These are phyloP conservation scores for Rhodeus uyekii DNA, from an alignment of 2,797 vertebrate species.

Conservation along the genomic window DNA sequence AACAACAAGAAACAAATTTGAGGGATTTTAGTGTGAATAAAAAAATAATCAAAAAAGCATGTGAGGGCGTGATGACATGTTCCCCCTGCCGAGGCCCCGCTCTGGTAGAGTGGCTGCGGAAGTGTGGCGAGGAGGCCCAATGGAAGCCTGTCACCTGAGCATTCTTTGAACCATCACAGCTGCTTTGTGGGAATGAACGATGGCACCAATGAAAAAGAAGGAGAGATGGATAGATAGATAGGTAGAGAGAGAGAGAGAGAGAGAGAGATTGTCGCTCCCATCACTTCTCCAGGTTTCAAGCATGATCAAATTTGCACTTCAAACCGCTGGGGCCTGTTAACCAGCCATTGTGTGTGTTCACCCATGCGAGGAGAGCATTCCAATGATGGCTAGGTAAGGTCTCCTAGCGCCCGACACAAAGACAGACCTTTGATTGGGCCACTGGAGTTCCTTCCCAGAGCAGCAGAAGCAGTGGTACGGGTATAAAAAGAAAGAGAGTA, in stretches of 20 bases:
- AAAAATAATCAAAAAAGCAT: constrained; percentile 18
- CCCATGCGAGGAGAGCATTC: constrained; percentile 69
- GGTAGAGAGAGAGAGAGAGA: neutral
- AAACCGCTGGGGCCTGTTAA: constrained; percentile 70
- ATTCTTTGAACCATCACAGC: constrained; percentile 46
- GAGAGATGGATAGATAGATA: neutral
- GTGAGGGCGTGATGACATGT: neutral
- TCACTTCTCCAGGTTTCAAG: constrained; percentile 68
- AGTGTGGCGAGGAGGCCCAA: constrained; percentile 34
- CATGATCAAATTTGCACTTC: constrained; percentile 76
- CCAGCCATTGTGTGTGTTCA: constrained; percentile 72
- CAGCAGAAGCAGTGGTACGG: constrained; percentile 26
- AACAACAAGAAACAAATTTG: constrained; percentile 17
- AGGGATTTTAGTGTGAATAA: constrained; percentile 30
- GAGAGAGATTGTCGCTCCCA: constrained; percentile 20
- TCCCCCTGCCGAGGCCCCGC: neutral
- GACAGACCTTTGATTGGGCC: constrained; percentile 69
- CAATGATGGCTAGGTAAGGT: constrained; percentile 62
- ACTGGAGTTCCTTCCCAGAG: constrained; percentile 48
- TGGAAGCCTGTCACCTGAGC: constrained; percentile 48
- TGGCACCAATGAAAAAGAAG: neutral
- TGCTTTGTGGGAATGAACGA: constrained; percentile 42
- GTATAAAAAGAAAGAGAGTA: constrained; percentile 10
- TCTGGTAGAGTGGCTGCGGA: constrained; percentile 31
- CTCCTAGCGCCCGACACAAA: constrained; percentile 68